Percentiles rank a stretch among this genome's conserved stretches.
phyloP scores from a whole-genome alignment of 2,113 vertebrate genomes.

The Grus americana region DNA sequence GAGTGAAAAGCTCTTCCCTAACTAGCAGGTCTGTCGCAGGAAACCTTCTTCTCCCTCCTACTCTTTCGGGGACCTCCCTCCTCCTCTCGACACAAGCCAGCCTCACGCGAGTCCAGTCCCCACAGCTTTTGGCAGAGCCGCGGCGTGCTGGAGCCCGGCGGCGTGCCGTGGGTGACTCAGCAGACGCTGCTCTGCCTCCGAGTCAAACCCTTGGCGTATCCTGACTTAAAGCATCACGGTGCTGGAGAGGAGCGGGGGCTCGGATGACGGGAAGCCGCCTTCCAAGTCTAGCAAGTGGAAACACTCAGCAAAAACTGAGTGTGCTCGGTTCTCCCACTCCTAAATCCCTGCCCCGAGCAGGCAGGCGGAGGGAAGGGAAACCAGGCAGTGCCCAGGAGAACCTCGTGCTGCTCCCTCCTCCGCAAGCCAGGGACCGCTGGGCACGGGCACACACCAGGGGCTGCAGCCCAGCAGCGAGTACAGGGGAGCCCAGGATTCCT shows the following conservation, averaged over 20 bases:
- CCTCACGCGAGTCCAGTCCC: not conserved
- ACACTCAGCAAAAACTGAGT: fast-evolving
- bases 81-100: not conserved
- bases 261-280: not conserved
- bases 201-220: not conserved
- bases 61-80: not conserved
- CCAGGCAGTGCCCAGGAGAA: not conserved
- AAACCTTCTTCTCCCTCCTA: not conserved
- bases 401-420: not conserved
- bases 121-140: not conserved
- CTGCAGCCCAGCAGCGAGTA: not conserved
- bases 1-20: not conserved
- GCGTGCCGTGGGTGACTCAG: not conserved
- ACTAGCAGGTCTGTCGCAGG: not conserved
- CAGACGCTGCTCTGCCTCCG: not conserved
- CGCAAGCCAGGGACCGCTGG: not conserved
- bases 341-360: not conserved
- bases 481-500: not conserved
- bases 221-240: not conserved
- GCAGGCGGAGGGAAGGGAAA: not conserved
- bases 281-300: not conserved
- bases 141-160: not conserved
- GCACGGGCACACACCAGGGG: not conserved
- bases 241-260: not conserved
- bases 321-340: not conserved